These are phyloP conservation scores for Pseudoatta argentina DNA, from an alignment of 1,140 invertebrate species.

Conservation along the genomic window DNA sequence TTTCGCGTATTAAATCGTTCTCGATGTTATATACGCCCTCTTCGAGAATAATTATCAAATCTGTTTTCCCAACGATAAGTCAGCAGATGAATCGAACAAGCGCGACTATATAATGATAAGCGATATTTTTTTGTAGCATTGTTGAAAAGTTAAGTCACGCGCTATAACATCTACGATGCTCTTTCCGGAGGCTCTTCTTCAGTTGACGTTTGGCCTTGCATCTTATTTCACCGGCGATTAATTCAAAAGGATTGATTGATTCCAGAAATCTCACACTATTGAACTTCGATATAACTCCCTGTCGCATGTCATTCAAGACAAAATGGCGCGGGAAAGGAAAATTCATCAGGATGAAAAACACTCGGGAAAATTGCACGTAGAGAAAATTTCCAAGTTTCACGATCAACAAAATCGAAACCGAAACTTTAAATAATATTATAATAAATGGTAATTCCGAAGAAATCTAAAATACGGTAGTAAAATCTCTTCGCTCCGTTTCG, in stretches of 20 bases:
- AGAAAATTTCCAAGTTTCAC: background rate
- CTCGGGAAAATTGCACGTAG: background rate
- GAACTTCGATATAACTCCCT: background rate
- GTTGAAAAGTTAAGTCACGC: background rate
- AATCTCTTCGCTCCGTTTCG: background rate
- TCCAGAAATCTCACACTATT: background rate
- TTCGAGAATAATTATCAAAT: background rate
- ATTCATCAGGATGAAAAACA: background rate
- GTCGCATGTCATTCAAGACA: background rate
- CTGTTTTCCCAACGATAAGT: constrained; percentile 10
- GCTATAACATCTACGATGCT: background rate
- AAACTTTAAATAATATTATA: background rate
- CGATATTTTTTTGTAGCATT: constrained; percentile 19
- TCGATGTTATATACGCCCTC: background rate
- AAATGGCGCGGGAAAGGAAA: background rate
- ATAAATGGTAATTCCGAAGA: background rate
- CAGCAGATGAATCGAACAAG: background rate
- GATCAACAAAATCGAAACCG: background rate
- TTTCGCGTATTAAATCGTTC: background rate
- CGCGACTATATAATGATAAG: background rate
- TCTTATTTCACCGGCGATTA: background rate
- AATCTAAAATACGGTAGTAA: background rate
- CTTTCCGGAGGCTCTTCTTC: background rate
- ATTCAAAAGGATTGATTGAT: constrained; percentile 10
- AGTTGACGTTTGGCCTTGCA: background rate